Percentiles rank a stretch among this genome's conserved stretches.
Conservation (phyloP, 2,797 vertebrate species). For the Eulemur coronatus region DNA sequence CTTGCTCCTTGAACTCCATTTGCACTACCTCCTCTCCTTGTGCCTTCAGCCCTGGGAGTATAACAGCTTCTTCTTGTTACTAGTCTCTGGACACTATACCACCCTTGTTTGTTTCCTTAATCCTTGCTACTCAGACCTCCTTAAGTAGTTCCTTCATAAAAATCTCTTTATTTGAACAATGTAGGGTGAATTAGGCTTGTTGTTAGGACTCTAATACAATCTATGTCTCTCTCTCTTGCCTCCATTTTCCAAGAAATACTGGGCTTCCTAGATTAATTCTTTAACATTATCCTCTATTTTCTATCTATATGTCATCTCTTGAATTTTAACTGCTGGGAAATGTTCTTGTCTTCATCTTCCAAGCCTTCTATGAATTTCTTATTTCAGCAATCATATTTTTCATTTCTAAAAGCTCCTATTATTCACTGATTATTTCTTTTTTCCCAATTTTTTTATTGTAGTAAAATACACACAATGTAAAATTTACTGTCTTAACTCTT, state of each 20-base stretch:
- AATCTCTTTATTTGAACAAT: neutral
- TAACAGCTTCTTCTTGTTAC: neutral
- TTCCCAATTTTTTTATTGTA: neutral
- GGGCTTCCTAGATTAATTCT: neutral
- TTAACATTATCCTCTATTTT: neutral
- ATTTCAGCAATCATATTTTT: conserved; percentile 38
- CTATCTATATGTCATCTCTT: conserved; percentile 8
- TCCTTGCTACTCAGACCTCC: neutral
- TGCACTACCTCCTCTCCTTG: neutral
- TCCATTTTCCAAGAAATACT: neutral
- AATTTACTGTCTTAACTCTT: neutral
- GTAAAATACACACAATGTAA: neutral
- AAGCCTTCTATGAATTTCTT: conserved; percentile 26
- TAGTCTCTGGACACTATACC: neutral
- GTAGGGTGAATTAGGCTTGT: neutral
- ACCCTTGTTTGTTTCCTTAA: neutral
- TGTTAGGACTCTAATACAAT: neutral
- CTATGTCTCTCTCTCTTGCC: neutral
- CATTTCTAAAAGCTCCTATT: neutral
- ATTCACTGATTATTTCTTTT: neutral
- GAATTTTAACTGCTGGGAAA: neutral
- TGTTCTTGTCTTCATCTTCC: conserved; percentile 40
- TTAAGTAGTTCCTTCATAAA: neutral
- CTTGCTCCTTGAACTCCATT: neutral
- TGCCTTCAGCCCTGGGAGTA: neutral